Base-by-base conservation (phyloP, 2,113 vertebrate species). In the Uria lomvia region DNA sequence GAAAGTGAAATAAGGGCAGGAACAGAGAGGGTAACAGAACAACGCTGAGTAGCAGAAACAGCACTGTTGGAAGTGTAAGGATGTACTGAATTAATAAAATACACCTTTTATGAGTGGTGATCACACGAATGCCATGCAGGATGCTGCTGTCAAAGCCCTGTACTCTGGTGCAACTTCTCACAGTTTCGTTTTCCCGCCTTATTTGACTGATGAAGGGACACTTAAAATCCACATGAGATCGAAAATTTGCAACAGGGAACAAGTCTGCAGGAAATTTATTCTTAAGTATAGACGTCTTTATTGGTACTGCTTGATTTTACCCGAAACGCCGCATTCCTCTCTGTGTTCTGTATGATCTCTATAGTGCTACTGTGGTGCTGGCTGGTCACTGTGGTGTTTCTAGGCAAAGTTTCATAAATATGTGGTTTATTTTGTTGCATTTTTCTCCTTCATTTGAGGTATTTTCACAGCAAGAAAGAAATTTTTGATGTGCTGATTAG, bases 21-120 rank as follows among this genome's bases (percentile, higher is more conserved):
- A 49, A 26, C 5, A 76, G 36, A 63, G 24, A 36, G 9, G 19
- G 7, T 50, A 72, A 23, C 12, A 59, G n/a, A 75, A 43, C 1
- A 74, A n/a, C n/a, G 8, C 4, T 9, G 47, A 52, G 45, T 23
- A 80, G 27, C 12, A 56, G 49, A 72, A 18, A 4, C 27, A 45
- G 3, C 36, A 10, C 13, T 65, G 21, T 2, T 73, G 45, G 26
- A 91, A 62, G 36, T 34, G 19, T 66, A 32, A 65, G 27, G 45
- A 47, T 42, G 10, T 42, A 6, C 27, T 13, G 15, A 83, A 21
- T 50, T 67, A 40, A 29, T 40, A 58, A 73, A 13, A 30, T 17
- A 22, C 0, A 27, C 1, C 9, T 88, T 50, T 52, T 43, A 49
- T 7, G 34, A 66, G 8, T 0, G 1, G 15, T 65, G 22, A 36